phyloP scores from a whole-genome alignment of 2,113 vertebrate genomes.

The Seriola rivoliana region DNA sequence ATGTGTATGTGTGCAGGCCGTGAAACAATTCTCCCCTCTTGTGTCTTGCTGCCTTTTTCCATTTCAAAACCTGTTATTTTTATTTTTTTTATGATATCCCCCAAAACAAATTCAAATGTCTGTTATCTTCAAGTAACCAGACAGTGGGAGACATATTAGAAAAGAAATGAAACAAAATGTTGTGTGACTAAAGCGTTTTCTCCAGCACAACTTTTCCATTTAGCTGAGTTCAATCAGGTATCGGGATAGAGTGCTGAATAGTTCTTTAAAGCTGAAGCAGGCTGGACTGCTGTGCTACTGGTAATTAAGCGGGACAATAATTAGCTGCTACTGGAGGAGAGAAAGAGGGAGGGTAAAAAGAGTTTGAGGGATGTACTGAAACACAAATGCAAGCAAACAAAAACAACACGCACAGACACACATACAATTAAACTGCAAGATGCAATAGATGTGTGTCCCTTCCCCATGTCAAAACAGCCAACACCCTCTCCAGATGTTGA shows the following conservation, averaged over 20 bases:
- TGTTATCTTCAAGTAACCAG: constrained; percentile 82
- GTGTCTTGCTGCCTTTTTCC: constrained; percentile 52
- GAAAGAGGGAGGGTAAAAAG: constrained; percentile 24
- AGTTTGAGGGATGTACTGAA: constrained; percentile 49
- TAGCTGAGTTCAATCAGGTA: constrained; percentile 81
- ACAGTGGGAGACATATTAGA: constrained; percentile 74
- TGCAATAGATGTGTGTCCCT: constrained; percentile 35
- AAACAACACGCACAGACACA: constrained; percentile 49
- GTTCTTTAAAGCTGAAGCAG: constrained; percentile 76
- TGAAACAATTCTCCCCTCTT: constrained; percentile 39
- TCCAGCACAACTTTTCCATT: constrained; percentile 79
- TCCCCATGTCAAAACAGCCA: constrained; percentile 56
- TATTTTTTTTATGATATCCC: constrained; percentile 65
- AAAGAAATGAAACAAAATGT: constrained; percentile 79
- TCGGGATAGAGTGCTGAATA: constrained; percentile 72
- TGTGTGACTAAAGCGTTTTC: constrained; percentile 82
- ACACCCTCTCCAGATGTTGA: constrained; percentile 70
- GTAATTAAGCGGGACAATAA: constrained; percentile 83
- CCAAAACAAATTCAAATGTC: constrained; percentile 76
- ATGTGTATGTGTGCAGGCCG: constrained; percentile 40
- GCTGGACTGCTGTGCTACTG: constrained; percentile 70
- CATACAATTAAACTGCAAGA: constrained; percentile 48
- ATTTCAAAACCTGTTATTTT: constrained; percentile 71
- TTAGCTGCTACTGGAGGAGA: constrained; percentile 70
- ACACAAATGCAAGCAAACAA: constrained; percentile 56